phyloP scores from a whole-genome alignment of 2,888 invertebrate genomes.

The Stomorhina lunata region DNA sequence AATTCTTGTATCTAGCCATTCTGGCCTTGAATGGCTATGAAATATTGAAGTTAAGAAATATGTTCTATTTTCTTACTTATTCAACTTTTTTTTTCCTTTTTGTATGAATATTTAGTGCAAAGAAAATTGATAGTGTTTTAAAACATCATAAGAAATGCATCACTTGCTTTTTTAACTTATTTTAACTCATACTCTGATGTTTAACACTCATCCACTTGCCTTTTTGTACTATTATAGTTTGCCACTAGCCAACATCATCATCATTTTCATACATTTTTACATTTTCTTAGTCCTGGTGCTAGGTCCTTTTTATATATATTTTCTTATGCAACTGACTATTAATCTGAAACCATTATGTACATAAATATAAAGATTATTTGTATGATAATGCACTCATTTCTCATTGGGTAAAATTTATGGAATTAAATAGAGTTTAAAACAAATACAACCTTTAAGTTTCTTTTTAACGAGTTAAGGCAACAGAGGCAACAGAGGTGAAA shows the following conservation, averaged over 20 bases:
- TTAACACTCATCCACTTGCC: background rate
- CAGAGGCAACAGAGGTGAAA: no score
- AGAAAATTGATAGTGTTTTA: conserved; percentile 49
- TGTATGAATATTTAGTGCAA: conserved; percentile 50
- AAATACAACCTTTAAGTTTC: background rate
- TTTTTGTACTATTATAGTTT: no score
- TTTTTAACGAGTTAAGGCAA: background rate
- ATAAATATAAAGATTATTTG: conserved; percentile 37
- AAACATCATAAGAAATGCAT: conserved; percentile 9
- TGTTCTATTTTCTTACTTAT: background rate
- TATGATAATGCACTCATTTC: conserved; percentile 33
- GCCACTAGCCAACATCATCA: background rate
- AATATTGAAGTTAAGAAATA: background rate
- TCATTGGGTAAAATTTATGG: background rate
- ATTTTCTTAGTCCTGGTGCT: background rate
- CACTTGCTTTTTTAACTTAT: conserved; percentile 3
- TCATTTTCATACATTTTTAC: no score
- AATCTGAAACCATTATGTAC: conserved; percentile 27
- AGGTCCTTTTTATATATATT: no score
- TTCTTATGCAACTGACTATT: conserved; percentile 37
- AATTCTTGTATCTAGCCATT: conserved; percentile 1
- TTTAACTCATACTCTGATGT: background rate
- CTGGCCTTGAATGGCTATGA: conserved; percentile 3
- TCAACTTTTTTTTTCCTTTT: background rate
- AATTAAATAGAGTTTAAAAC: background rate